A percentile compares a stretch with the other conserved stretches of the same genome.
Evolutionary conservation across 1,140 invertebrate species (phyloP).

Genomic region (Lethrus apterus): DNA sequence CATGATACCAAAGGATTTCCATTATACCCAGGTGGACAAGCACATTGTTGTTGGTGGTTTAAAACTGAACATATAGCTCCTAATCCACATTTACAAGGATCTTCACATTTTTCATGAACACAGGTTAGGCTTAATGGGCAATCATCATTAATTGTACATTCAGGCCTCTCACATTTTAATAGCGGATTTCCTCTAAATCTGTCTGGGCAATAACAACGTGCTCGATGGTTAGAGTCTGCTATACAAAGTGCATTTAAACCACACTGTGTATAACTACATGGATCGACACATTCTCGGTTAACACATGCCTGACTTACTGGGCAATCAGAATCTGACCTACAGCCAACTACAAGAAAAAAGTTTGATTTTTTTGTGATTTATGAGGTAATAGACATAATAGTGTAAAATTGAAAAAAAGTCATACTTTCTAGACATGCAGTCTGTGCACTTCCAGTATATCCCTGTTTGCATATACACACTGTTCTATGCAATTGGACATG

Average conservation of each 20-base stretch:
- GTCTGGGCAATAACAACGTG: constrained; percentile 71
- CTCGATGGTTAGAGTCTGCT: constrained; percentile 61
- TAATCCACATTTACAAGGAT: constrained; percentile 68
- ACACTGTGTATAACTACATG: constrained; percentile 72
- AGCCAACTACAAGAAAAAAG: constrained; percentile 59
- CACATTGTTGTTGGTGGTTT: constrained; percentile 68
- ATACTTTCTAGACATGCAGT: constrained; percentile 67
- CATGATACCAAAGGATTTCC: constrained; percentile 70
- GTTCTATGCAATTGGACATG: constrained; percentile 72
- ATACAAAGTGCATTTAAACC: constrained; percentile 74
- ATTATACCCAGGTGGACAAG: constrained; percentile 72
- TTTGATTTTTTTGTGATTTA: too few species aligned
- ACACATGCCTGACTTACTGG: constrained; percentile 74
- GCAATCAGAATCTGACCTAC: constrained; percentile 78
- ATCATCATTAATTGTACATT: constrained; percentile 65
- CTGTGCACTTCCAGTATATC: constrained; percentile 78
- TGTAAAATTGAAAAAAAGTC: constrained; percentile 20
- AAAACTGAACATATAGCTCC: constrained; percentile 68
- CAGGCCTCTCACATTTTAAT: constrained; percentile 64
- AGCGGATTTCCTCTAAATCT: constrained; percentile 69
- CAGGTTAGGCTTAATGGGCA: constrained; percentile 71
- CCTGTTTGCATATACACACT: constrained; percentile 74
- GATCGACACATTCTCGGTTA: constrained; percentile 73
- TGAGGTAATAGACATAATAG: not conserved
- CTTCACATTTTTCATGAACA: constrained; percentile 62